phyloP scores from a whole-genome alignment of 2,888 invertebrate species.

The Argynnis bischoffii region DNA sequence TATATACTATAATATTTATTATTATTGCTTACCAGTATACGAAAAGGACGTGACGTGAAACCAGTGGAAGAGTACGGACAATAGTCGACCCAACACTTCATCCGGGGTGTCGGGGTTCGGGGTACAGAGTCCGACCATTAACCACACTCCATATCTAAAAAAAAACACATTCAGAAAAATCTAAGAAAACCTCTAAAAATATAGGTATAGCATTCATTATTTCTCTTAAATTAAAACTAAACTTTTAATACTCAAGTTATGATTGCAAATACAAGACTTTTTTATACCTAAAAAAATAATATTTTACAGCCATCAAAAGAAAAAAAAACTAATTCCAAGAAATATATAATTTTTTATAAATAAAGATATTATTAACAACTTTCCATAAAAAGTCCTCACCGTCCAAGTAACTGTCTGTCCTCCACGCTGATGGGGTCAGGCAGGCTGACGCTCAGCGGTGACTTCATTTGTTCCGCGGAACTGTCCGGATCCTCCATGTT shows the following conservation, averaged over 20 bases:
- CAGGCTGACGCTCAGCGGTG: constrained; percentile 63
- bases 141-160: constrained; percentile 96
- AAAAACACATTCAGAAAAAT: neutral
- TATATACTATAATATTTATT: no score
- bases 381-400: constrained; percentile 49
- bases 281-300: no score
- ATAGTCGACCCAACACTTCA: constrained; percentile 92
- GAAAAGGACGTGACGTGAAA: constrained; percentile 99
- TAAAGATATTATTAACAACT: neutral
- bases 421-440: constrained; percentile 89
- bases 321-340: neutral
- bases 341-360: neutral
- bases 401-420: constrained; percentile 93
- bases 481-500: constrained; percentile 84
- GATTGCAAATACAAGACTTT: no score
- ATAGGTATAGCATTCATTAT: neutral
- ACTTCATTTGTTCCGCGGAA: constrained; percentile 65
- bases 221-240: no score
- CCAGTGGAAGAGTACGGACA: constrained; percentile 99
- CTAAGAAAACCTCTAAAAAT: neutral
- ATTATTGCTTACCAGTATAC: constrained; percentile 88
- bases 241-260: no score
- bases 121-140: constrained; percentile 95
- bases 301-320: no score
- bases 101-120: constrained; percentile 89